Conservation (phyloP, 2,797 vertebrate genomes). For the Lateolabrax maculatus region DNA sequence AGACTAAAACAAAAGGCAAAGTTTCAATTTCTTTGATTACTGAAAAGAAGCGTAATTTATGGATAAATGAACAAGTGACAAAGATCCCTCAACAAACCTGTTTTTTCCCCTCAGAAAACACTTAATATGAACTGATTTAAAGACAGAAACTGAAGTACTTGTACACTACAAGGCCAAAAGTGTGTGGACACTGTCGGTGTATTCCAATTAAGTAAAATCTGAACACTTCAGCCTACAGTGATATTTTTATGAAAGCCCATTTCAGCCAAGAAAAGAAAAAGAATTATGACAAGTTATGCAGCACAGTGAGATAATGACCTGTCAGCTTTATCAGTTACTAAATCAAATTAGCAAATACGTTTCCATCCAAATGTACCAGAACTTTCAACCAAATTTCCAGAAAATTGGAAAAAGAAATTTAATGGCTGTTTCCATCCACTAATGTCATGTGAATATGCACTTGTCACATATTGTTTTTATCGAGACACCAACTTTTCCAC, state of each 20-base stretch:
- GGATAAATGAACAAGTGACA: neutral
- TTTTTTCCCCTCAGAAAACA: too few species aligned
- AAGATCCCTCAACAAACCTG: neutral
- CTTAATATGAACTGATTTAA: neutral
- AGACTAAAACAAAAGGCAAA: neutral
- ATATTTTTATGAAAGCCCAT: neutral
- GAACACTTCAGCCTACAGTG: neutral
- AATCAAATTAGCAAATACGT: neutral
- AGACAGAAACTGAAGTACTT: neutral
- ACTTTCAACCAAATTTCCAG: too few species aligned
- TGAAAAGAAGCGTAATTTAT: neutral
- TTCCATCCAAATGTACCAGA: too few species aligned
- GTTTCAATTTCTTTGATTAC: neutral
- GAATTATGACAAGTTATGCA: too few species aligned
- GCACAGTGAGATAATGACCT: neutral
- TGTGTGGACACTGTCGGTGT: too few species aligned
- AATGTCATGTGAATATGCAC: too few species aligned
- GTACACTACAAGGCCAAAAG: too few species aligned
- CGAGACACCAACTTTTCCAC: too few species aligned
- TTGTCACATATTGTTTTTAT: too few species aligned
- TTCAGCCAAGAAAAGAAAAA: neutral
- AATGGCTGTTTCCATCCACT: too few species aligned
- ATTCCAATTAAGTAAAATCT: neutral
- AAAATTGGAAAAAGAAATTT: too few species aligned
- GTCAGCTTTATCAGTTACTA: neutral